These are phyloP conservation scores for Dendrophyllia cribrosa DNA, from an alignment of 64 coral and sea anemone species.

Conservation along the genomic window DNA sequence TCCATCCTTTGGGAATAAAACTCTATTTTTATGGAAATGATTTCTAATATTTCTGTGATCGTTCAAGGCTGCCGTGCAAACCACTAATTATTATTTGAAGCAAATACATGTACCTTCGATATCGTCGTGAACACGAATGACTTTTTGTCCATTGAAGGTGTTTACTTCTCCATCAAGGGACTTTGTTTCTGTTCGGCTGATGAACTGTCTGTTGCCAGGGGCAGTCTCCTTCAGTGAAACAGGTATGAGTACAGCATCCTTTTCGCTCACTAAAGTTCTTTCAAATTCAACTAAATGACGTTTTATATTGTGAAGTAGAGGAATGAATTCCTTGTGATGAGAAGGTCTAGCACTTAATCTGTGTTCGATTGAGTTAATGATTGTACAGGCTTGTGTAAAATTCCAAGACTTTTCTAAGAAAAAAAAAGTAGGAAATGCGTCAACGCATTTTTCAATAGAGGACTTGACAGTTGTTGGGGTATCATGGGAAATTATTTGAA, in stretches of 20 bases:
- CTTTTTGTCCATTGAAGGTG: slow-evolving; percentile 28
- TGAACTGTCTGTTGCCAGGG: slow-evolving; percentile 4
- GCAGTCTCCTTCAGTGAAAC: background rate
- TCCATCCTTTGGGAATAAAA: too few relatives aligned
- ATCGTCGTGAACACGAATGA: slow-evolving; percentile 17
- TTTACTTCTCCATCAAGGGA: background rate
- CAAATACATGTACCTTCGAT: slow-evolving; percentile 1
- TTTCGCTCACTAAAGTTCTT: background rate
- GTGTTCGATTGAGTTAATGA: slow-evolving; percentile 5
- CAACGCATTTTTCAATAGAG: background rate
- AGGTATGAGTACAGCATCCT: background rate
- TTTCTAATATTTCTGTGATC: too few relatives aligned
- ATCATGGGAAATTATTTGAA: too few relatives aligned
- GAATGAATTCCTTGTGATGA: background rate
- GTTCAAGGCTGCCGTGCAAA: too few relatives aligned
- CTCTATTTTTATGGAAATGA: too few relatives aligned
- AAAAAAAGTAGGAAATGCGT: background rate
- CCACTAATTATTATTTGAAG: too few relatives aligned
- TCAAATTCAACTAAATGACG: slow-evolving; percentile 2
- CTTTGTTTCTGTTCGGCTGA: background rate
- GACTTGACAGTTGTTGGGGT: too few relatives aligned
- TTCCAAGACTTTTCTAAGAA: background rate
- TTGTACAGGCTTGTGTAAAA: slow-evolving; percentile 7
- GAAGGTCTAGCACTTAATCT: background rate
- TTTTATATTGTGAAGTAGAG: slow-evolving; percentile 14